Percentiles rank a stretch among this genome's conserved stretches.
Conservation (phyloP, 2,113 vertebrate species). For the Amblyornis subalaris region DNA sequence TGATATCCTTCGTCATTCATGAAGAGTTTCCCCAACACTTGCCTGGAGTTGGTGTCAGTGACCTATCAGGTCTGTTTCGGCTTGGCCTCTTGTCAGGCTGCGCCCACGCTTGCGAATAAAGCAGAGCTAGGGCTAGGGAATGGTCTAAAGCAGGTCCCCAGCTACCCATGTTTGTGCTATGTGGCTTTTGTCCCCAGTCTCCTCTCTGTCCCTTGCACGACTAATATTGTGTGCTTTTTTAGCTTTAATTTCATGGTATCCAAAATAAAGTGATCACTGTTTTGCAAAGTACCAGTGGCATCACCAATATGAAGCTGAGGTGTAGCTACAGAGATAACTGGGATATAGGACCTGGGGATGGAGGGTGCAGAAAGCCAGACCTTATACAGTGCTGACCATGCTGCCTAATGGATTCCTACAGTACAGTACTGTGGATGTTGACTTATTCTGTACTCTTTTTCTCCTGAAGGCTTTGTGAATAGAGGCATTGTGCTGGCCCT, state of each 20-base stretch:
- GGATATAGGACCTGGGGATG: not conserved
- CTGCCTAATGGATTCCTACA: not conserved
- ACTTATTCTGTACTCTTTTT: not conserved
- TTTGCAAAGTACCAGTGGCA: not conserved
- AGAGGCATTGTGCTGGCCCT: not conserved
- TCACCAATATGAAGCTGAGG: not conserved
- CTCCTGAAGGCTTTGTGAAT: not conserved
- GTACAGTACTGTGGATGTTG: not conserved
- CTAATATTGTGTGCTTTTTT: not conserved
- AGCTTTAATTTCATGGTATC: not conserved
- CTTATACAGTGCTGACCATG: not conserved
- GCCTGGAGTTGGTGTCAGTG: not conserved
- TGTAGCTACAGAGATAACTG: fast-evolving
- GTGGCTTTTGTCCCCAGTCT: fast-evolving
- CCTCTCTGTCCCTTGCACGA: not conserved
- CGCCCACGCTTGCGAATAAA: fast-evolving
- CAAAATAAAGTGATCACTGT: not conserved
- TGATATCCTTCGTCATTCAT: not conserved
- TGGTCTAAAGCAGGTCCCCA: not conserved
- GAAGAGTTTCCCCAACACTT: not conserved
- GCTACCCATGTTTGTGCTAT: not conserved
- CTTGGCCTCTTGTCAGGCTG: not conserved
- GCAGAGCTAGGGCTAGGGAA: not conserved
- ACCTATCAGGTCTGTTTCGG: not conserved
- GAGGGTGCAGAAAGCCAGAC: not conserved